Evolutionary conservation across 2,888 invertebrate genomes (phyloP), one percentile per base, ranked within the genome.

Genomic region (Plutella xylostella): DNA sequence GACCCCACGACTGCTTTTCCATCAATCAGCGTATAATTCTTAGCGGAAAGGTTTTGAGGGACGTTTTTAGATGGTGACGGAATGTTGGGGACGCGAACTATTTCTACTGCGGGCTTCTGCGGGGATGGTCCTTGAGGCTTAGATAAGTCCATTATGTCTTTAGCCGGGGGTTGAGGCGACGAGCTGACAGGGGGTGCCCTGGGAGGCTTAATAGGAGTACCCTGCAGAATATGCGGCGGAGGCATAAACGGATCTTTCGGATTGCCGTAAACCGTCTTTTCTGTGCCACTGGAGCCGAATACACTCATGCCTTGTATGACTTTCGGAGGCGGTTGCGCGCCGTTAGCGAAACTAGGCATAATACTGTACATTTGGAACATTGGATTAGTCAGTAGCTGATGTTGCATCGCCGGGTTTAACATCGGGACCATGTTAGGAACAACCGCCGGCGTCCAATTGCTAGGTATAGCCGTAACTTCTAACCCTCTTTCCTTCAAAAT

Each of bases 401-500:
- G 83, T 37, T 77, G 83, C 1, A 83, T 60, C 37, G 68, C 78
- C 28, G 60, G 85, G 67, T 63, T 80, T 15, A 60, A 60, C 21
- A 77, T 57, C n/a, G 66, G 62, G 15, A 64, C 42, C 48, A 54
- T n/a, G n/a, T 45, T 21, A 19, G 31, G 11, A 43, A 18, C 9
- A 45, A 18, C 11, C 40, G 43, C 12, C n/a, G 22, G 14, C n/a
- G 18, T 14, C 25, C 21, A 20, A 18, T 5, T 43, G 17, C 25
- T 31, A 7, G 84, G 76, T 0, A 92, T 86, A 0, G 92, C 88
- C 0, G 92, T 92, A 1, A 92, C 92, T 61, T 92, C 92, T 3
- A 92, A 71, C 0, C 92, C 92, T 12, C 91, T 87, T 57, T 92
- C 90, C 47, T 90, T 89, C 31, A 92, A 75, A 35, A 92, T 91